phyloP scores from a whole-genome alignment of 2,797 vertebrate genomes.

The Stomatorhinus walkeri region DNA sequence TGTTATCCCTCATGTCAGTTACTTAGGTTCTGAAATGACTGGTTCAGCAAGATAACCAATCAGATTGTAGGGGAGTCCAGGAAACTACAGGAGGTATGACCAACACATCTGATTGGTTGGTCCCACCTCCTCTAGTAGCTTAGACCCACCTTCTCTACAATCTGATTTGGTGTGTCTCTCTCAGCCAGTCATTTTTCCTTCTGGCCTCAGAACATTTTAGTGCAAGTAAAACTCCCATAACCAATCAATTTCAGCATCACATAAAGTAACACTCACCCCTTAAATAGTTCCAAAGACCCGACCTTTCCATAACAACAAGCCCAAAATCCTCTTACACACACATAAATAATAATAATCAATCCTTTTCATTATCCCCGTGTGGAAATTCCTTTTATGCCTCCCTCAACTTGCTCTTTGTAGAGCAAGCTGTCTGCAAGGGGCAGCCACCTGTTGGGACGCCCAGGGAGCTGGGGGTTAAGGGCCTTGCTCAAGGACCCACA shows the following conservation, averaged over 20 bases:
- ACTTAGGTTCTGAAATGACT: neutral
- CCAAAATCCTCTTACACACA: neutral
- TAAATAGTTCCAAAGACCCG: neutral
- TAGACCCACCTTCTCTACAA: neutral
- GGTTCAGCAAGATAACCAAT: neutral
- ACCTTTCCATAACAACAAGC: neutral
- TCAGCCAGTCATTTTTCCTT: too few species aligned
- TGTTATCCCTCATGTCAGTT: neutral
- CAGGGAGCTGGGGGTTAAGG: too few species aligned
- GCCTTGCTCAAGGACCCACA: too few species aligned
- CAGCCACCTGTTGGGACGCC: too few species aligned
- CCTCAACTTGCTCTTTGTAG: too few species aligned
- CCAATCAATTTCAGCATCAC: neutral
- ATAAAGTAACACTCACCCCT: neutral
- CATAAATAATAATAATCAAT: too few species aligned
- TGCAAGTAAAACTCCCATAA: neutral
- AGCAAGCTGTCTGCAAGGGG: too few species aligned
- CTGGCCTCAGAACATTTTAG: neutral
- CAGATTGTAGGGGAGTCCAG: neutral
- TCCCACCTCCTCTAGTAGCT: neutral
- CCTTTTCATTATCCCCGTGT: too few species aligned
- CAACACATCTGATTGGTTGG: neutral
- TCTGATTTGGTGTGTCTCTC: neutral
- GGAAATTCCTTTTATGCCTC: too few species aligned
- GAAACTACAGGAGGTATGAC: neutral